These are phyloP conservation scores for Drosophila pseudoobscura DNA, from an alignment of 1,140 invertebrate genomes.

Conservation along the genomic window DNA sequence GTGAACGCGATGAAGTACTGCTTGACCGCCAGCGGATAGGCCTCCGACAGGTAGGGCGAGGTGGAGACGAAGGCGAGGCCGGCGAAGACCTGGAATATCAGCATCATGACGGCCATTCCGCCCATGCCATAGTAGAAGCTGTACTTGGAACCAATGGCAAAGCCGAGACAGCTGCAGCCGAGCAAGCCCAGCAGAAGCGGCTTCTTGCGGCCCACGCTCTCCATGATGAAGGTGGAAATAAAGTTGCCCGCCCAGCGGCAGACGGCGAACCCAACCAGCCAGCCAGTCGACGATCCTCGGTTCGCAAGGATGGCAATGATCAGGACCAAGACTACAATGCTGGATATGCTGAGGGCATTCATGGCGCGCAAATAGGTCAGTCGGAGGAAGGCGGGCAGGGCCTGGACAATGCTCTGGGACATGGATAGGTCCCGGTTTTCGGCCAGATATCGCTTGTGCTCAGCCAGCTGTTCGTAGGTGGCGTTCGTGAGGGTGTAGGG, in stretches of 20 bases:
- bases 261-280: slow-evolving; percentile 28
- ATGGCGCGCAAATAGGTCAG: slow-evolving; percentile 41
- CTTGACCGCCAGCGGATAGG: slow-evolving; percentile 60
- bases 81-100: slow-evolving; percentile 42
- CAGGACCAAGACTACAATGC: slow-evolving; percentile 8
- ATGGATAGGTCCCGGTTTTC: slow-evolving; percentile 41
- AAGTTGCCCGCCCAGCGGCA: slow-evolving; percentile 28
- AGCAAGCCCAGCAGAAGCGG: slow-evolving; percentile 42
- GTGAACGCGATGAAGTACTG: slow-evolving; percentile 56
- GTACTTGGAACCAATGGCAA: slow-evolving; percentile 38
- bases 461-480: slow-evolving; percentile 56
- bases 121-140: neutral
- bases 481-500: slow-evolving; percentile 46
- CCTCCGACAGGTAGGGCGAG: slow-evolving; percentile 53
- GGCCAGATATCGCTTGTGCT: slow-evolving; percentile 61
- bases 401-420: slow-evolving; percentile 37
- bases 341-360: slow-evolving; percentile 54
- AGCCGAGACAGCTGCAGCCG: slow-evolving; percentile 15
- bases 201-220: slow-evolving; percentile 53
- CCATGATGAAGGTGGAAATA: slow-evolving; percentile 23
- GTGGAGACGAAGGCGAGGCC: slow-evolving; percentile 45
- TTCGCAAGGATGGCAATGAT: rapidly evolving
- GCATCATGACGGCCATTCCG: neutral
- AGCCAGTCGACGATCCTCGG: rapidly evolving
- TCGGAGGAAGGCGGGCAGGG: slow-evolving; percentile 28